Base-by-base conservation (phyloP, 2,797 vertebrate species). In the Podargus strigoides region DNA sequence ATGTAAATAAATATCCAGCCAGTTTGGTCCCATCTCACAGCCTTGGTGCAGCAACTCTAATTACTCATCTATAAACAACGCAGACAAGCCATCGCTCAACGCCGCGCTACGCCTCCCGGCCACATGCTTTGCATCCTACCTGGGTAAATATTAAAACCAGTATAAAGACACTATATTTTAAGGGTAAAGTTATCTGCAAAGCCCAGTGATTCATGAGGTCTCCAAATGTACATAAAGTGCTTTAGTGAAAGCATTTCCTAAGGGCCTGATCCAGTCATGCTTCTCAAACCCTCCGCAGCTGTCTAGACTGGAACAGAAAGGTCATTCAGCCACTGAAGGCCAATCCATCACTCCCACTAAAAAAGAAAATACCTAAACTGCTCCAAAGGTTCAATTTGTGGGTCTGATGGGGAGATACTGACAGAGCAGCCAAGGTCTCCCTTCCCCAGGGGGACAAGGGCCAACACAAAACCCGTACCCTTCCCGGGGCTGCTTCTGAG, bases 1-100 rank as follows among this genome's bases (percentile, higher is more conserved):
- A 72, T 77, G 49, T 95, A 97, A 97, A 97, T 97, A 98, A 97
- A 97, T 86, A 96, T 41, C 46, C 95, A 96, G 79, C 63, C 92
- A 76, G 86, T 76, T 91, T 84, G 95, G 93, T 89, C 74, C 94
- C 90, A 72, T 95, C 77, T 89, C 94, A 84, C 74, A 90, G 89
- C 60, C 76, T 84, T 20, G 1, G 85, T 9, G 16, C 74, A 83
- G 83, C 52, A 87, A 62, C 74, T 94, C 90, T 92, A 93, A 97
- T 97, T 89, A 93, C 75, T 97, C 93, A 97, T 89, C 90, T 81
- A 52, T 82, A 96, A 97, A 96, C 94, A 94, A 94, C 32, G 85
- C 80, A 94, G 97, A 95, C 94, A 96, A 96, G 94, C 59, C 91
- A 94, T 94, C 30, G 44, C 95, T 97, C 96, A 97, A 70, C 2